A percentile compares a stretch with the other conserved stretches of the same genome.
These are phyloP conservation scores for Phenganax subtilis DNA, from an alignment of 92 coral and sea anemone genomes.

Conservation along the genomic window DNA sequence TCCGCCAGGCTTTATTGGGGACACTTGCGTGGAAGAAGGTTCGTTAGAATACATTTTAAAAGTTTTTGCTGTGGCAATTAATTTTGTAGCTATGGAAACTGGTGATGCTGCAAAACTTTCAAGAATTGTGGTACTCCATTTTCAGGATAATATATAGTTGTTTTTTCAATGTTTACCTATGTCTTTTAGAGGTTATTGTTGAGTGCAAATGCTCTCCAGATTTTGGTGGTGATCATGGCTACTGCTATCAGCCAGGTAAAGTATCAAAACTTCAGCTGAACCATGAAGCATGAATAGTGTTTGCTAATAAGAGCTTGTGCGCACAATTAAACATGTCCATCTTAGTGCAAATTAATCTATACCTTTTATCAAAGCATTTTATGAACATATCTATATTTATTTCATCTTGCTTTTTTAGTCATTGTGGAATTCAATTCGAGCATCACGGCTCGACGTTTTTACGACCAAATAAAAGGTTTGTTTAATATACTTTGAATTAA, in stretches of 20 bases:
- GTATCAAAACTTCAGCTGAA: not conserved
- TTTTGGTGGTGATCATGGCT: conserved; percentile 4
- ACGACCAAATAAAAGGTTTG: conserved; percentile 7
- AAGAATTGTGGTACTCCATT: too few species aligned
- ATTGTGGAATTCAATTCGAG: not conserved
- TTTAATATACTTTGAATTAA: not conserved
- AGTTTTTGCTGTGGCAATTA: not conserved
- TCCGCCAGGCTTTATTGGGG: not conserved
- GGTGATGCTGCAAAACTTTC: not conserved
- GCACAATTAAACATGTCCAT: too few species aligned
- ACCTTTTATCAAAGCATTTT: too few species aligned
- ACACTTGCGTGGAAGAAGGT: conserved; percentile 11
- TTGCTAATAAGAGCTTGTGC: too few species aligned
- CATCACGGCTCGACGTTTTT: not conserved
- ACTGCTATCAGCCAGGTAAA: not conserved
- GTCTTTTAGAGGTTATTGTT: conserved; percentile 1
- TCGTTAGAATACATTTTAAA: not conserved
- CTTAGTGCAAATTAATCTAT: too few species aligned
- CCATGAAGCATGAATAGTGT: not conserved
- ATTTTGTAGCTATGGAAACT: not conserved
- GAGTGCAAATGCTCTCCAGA: conserved; percentile 6
- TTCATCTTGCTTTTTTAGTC: not conserved
- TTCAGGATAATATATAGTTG: too few species aligned
- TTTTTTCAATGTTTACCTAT: not conserved
- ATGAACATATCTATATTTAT: too few species aligned